Conservation (phyloP, 1,140 invertebrate genomes). For the Cotesia chilonis region DNA sequence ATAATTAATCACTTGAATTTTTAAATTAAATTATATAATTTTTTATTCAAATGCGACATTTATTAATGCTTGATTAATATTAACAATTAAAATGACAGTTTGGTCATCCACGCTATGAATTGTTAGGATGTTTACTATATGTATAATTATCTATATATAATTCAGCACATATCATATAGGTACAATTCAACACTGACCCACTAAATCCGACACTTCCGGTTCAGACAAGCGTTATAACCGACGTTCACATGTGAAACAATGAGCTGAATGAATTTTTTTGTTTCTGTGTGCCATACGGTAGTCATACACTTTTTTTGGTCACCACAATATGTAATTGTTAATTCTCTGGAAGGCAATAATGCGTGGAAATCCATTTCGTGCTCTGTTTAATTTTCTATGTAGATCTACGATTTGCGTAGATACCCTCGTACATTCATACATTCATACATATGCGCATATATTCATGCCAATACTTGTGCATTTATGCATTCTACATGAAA, state of each 20-base stretch:
- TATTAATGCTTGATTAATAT: too few species aligned
- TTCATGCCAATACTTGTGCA: not conserved
- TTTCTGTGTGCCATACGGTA: constrained; percentile 3
- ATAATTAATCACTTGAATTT: too few species aligned
- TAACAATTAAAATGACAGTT: too few species aligned
- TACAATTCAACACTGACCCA: constrained; percentile 19
- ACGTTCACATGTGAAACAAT: not conserved
- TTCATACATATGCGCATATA: not conserved
- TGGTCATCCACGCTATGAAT: too few species aligned
- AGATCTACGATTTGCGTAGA: constrained; percentile 2
- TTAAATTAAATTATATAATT: too few species aligned
- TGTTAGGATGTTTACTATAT: not conserved
- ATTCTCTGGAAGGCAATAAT: constrained; percentile 22
- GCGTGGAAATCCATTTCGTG: constrained; percentile 20
- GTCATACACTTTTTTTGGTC: constrained; percentile 14
- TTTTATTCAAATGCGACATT: too few species aligned
- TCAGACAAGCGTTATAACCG: constrained; percentile 9
- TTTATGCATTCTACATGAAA: not conserved
- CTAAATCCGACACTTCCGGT: not conserved
- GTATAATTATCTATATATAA: too few species aligned
- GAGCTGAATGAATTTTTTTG: constrained; percentile 1
- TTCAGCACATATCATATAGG: not conserved
- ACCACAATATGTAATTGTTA: constrained; percentile 16
- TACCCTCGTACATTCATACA: not conserved
- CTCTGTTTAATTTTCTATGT: constrained; percentile 31